Conservation (phyloP, 2,113 vertebrate genomes). For the Hipposideros armiger region DNA sequence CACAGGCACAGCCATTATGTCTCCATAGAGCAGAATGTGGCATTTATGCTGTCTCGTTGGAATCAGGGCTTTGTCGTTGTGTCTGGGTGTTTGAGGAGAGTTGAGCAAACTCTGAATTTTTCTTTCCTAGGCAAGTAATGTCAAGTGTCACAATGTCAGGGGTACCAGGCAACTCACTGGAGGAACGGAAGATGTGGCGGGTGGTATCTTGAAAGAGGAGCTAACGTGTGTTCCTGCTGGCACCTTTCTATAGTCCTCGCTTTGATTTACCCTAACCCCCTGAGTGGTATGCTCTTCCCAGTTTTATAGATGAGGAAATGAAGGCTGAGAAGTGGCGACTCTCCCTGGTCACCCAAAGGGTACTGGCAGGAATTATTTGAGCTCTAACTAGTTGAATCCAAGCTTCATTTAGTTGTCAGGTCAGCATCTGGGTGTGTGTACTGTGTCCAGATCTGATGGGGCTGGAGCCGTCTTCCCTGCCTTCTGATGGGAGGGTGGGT, state of each 20-base stretch:
- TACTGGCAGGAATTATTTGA: not conserved
- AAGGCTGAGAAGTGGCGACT: not conserved
- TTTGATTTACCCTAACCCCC: not conserved
- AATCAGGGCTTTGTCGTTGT: not conserved
- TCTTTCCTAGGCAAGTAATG: not conserved
- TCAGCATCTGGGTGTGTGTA: not conserved
- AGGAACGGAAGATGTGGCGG: not conserved
- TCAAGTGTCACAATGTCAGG: not conserved
- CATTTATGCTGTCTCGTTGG: not conserved
- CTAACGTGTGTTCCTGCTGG: not conserved
- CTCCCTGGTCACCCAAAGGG: not conserved
- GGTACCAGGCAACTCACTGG: not conserved
- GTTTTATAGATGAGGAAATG: not conserved
- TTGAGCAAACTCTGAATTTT: not conserved
- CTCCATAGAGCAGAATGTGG: not conserved
- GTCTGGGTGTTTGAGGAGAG: not conserved
- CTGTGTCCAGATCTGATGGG: not conserved
- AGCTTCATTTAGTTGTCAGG: not conserved
- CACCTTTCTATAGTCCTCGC: not conserved
- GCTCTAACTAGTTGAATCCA: not conserved
- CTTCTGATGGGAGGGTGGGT: not conserved
- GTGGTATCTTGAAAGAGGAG: not conserved
- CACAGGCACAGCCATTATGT: conserved; percentile 62
- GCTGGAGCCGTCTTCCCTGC: not conserved
- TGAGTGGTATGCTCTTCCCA: not conserved